Percentiles rank a stretch among this genome's conserved stretches.
Evolutionary conservation across 2,113 vertebrate genomes (phyloP).

Genomic region (Romanogobio albipinnatus): DNA sequence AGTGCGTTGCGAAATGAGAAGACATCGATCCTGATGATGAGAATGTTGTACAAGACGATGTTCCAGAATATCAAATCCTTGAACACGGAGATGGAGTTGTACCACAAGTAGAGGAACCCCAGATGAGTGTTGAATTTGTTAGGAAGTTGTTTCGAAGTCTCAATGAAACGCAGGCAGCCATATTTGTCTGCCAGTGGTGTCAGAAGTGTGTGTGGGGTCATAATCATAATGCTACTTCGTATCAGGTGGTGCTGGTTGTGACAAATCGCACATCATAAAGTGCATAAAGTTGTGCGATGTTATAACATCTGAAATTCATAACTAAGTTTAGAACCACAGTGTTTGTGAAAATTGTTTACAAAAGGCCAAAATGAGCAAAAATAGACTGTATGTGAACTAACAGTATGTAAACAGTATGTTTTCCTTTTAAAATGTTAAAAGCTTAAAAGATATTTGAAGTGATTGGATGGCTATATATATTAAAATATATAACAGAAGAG

Average conservation of each 20-base stretch:
- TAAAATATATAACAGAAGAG: no score
- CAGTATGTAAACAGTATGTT: no score
- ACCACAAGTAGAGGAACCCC: not conserved
- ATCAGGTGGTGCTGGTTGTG: conserved; percentile 44
- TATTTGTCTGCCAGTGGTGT: not conserved
- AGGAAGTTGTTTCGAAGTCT: not conserved
- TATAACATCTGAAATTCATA: no score
- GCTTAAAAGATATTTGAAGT: no score
- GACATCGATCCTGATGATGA: not conserved
- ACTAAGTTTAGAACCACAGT: no score
- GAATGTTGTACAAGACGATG: not conserved
- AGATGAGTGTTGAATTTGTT: not conserved
- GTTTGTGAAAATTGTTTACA: no score
- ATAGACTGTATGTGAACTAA: no score
- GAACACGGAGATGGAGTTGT: not conserved
- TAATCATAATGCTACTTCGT: conserved; percentile 23
- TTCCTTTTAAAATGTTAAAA: no score
- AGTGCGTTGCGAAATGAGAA: not conserved
- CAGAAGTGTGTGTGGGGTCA: not conserved
- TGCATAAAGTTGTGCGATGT: conserved; percentile 21
- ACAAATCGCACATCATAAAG: conserved; percentile 55
- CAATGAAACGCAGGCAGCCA: not conserved
- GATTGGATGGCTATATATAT: no score
- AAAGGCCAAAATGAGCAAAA: no score
- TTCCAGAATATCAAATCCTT: not conserved